A percentile compares a stretch with the other conserved stretches of the same genome.
phyloP scores from a whole-genome alignment of 2,113 vertebrate genomes.

The Petaurus breviceps region DNA sequence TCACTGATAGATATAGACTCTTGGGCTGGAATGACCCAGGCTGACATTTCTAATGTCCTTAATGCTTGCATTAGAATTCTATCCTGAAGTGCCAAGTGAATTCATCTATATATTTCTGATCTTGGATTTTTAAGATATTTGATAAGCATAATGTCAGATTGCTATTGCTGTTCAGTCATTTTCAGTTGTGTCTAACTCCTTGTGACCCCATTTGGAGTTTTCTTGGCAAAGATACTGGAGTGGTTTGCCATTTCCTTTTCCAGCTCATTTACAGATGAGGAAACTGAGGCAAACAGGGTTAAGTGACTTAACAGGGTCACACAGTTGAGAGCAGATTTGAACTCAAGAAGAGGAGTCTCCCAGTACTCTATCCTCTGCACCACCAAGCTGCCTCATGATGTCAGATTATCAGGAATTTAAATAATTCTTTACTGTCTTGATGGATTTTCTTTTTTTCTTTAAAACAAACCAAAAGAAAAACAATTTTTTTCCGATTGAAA shows the following conservation, averaged over 20 bases:
- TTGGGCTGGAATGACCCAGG: neutral
- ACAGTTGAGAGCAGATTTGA: neutral
- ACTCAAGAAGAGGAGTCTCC: neutral
- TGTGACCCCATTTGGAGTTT: neutral
- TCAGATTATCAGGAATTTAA: conserved; percentile 34
- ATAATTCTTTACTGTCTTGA: conserved; percentile 51
- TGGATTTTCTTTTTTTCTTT: conserved; percentile 33
- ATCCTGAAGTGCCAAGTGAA: neutral
- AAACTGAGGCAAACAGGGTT: neutral
- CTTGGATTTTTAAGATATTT: neutral
- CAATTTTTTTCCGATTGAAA: conserved; percentile 42
- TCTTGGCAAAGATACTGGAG: neutral
- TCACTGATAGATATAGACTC: neutral
- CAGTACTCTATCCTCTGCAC: neutral
- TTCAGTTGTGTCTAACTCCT: neutral
- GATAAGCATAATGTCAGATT: neutral
- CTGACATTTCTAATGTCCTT: neutral
- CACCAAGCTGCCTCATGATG: neutral
- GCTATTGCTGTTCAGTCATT: neutral
- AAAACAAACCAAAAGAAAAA: neutral
- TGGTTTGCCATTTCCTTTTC: neutral
- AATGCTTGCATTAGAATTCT: neutral
- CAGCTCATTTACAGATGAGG: neutral
- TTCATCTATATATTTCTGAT: neutral
- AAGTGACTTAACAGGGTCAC: neutral